Evolutionary conservation across 2,113 vertebrate genomes (phyloP), one percentile per base, ranked within the genome.

Genomic region (Sinosuthora webbiana): DNA sequence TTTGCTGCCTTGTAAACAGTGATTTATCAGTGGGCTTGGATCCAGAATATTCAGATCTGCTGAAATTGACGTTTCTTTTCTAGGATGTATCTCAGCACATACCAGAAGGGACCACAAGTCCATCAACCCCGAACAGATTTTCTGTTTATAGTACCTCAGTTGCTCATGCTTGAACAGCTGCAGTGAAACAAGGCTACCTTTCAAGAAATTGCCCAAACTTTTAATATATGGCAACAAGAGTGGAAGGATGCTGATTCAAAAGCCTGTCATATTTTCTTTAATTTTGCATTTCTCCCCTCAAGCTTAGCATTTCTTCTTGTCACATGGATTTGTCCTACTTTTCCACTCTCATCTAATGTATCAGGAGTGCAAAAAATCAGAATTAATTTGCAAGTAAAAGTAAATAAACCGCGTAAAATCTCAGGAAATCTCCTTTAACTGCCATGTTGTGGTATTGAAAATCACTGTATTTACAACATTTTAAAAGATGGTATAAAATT

Each of bases 381-480:
- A 67, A 74, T 65, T 84, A 82, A 93, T 87, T 94, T 91, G 45
- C 55, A 90, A 93, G 79, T 69, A 89, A 87, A 90, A 64, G 39
- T 67, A 95, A 93, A 81, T 47, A 93, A 94, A 89, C 59, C 0
- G 0, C 0, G 0, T 63, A 30, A 87, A 9, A 27, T 94, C 33
- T 65, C 15, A 71, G 67, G 39, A 33, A 79, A 41, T 70, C 78
- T 94, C 22, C 50, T 93, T 80, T 87, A 69, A 68, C 75, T 74
- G 41, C 42, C 35, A 18, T 56, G 52, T 44, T 77, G 33, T 35
- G 41, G 19, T 44, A 41, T 16, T 65, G 45, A 77, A 89, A 83
- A 77, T 77, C 50, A 56, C 16, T 55, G 14, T 28, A 39, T 44
- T 30, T 59, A 9, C 63, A 79, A 42, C 16, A 52, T 53, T 85